These are phyloP conservation scores for Chrysolina oricalcia DNA, from an alignment of 2,888 invertebrate genomes.

Conservation along the genomic window DNA sequence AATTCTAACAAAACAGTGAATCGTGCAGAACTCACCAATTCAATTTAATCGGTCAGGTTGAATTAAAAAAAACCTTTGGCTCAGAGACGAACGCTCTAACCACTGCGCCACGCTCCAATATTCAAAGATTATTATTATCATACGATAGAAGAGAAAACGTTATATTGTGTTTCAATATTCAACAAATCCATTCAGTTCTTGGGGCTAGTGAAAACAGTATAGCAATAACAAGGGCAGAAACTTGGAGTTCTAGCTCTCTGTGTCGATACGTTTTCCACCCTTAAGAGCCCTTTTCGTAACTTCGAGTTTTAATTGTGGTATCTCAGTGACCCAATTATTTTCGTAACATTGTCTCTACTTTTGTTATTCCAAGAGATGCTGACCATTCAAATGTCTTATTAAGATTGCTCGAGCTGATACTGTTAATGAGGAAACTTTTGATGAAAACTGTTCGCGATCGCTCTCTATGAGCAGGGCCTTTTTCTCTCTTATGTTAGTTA, in stretches of 20 bases:
- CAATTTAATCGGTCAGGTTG: too few relatives aligned
- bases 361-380: conserved; percentile 41
- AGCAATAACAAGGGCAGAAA: not conserved
- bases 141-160: too few relatives aligned
- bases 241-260: not conserved
- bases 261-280: not conserved
- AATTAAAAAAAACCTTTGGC: too few relatives aligned
- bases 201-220: too few relatives aligned
- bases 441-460: conserved; percentile 50
- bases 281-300: not conserved
- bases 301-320: conserved; percentile 7
- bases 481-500: conserved; percentile 30
- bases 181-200: too few relatives aligned
- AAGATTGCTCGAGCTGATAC: conserved; percentile 50
- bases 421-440: conserved; percentile 53
- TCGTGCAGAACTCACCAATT: too few relatives aligned
- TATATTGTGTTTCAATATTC: too few relatives aligned
- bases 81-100: too few relatives aligned
- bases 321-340: conserved; percentile 33
- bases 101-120: too few relatives aligned
- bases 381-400: conserved; percentile 52
- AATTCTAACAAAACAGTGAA: too few relatives aligned
- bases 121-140: too few relatives aligned
- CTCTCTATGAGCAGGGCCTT: conserved; percentile 37
- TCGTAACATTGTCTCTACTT: conserved; percentile 29